phyloP scores from a whole-genome alignment of 2,113 vertebrate species.

The Notiomystis cincta region DNA sequence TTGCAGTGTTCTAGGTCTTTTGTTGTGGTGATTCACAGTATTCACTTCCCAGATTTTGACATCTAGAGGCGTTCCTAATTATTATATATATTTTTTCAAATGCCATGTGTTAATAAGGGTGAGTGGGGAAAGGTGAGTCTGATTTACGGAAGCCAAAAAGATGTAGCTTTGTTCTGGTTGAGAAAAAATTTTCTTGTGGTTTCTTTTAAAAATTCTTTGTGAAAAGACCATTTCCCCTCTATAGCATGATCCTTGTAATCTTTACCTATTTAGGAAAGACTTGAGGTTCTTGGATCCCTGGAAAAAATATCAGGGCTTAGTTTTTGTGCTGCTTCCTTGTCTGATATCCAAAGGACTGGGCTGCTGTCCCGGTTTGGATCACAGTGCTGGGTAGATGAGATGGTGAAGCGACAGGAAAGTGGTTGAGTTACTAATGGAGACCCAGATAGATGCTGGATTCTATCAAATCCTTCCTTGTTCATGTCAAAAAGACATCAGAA shows the following conservation, averaged over 20 bases:
- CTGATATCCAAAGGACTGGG: not conserved
- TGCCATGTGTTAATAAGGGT: not conserved
- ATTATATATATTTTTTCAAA: not conserved
- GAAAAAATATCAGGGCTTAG: not conserved
- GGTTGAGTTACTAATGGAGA: not conserved
- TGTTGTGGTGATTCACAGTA: not conserved
- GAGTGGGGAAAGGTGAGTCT: not conserved
- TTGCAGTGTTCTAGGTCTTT: not conserved
- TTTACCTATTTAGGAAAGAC: not conserved
- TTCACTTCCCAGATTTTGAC: not conserved
- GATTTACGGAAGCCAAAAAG: not conserved
- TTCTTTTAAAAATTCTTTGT: not conserved
- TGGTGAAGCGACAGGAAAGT: not conserved
- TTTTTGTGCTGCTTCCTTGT: not conserved
- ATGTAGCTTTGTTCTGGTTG: not conserved
- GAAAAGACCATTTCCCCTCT: not conserved
- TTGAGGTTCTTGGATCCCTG: not conserved
- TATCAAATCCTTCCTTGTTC: not conserved
- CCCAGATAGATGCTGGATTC: not conserved
- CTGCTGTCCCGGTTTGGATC: not conserved
- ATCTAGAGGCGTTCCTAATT: not conserved
- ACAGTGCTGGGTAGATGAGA: not conserved
- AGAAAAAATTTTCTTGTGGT: not conserved
- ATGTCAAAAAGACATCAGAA: not conserved
- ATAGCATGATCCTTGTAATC: not conserved